These are phyloP conservation scores for Pseudoips prasinana DNA, from an alignment of 2,888 invertebrate species.

Conservation along the genomic window DNA sequence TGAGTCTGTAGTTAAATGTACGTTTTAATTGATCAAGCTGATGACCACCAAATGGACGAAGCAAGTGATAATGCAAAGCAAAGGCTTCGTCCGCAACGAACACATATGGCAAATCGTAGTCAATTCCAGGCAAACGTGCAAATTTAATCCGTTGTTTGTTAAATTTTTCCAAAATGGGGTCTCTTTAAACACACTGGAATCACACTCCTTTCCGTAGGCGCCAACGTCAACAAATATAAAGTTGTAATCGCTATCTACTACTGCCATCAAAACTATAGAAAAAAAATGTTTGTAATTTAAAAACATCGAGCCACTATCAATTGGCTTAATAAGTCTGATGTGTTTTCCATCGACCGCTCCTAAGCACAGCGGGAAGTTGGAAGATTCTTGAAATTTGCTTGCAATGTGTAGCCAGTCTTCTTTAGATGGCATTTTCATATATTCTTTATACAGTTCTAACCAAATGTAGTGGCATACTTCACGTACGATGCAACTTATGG, in stretches of 20 bases:
- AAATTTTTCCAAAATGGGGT: constrained; percentile 9
- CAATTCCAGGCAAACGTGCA: constrained; percentile 18
- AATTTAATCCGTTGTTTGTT: constrained; percentile 13
- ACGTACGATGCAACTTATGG: no score
- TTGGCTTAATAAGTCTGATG: constrained; percentile 20
- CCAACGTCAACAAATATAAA: constrained; percentile 35
- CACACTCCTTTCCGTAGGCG: constrained; percentile 10
- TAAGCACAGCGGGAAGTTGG: constrained; percentile 6
- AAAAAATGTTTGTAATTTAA: constrained; percentile 40
- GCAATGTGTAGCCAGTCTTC: constrained; percentile 9
- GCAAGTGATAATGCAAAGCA: constrained; percentile 15
- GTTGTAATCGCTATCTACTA: constrained; percentile 49
- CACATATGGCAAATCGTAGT: constrained; percentile 6
- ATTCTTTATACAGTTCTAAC: no score
- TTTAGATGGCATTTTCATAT: no score
- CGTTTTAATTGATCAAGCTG: constrained; percentile 17
- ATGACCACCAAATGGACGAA: constrained; percentile 19
- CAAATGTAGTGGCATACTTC: no score
- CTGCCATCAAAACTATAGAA: constrained; percentile 40
- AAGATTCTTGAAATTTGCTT: constrained; percentile 8
- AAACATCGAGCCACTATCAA: constrained; percentile 26
- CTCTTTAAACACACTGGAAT: constrained; percentile 19
- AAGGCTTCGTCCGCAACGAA: constrained; percentile 12
- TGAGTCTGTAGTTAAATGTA: no score
- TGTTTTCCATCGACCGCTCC: neutral